These are phyloP conservation scores for Leptodactylus fuscus DNA, from an alignment of 2,113 vertebrate species.

Conservation along the genomic window DNA sequence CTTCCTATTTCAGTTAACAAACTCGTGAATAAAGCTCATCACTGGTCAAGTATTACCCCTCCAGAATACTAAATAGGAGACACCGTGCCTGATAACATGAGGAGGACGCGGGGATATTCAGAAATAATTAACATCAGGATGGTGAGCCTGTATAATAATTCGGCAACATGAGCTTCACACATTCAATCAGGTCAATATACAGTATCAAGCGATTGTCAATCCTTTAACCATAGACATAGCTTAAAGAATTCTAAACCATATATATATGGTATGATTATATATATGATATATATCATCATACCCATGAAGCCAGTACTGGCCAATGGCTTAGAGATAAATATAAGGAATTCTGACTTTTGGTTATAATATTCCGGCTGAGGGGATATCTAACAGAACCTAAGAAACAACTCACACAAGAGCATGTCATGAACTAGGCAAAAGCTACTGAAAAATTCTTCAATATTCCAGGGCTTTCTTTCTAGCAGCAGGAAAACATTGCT, in stretches of 20 bases:
- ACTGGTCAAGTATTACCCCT: slow-evolving; percentile 73
- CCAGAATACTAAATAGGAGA: slow-evolving; percentile 62
- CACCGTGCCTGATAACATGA: slow-evolving; percentile 62
- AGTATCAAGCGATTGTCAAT: background rate
- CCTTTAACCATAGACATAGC: background rate
- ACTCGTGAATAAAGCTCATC: slow-evolving; percentile 75
- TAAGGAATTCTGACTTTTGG: background rate
- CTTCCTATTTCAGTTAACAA: slow-evolving; percentile 87
- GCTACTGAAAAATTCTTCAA: background rate
- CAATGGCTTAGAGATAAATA: background rate
- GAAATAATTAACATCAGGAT: slow-evolving; percentile 30
- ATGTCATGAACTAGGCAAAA: background rate
- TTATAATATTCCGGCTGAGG: background rate
- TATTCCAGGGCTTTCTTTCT: slow-evolving; percentile 2
- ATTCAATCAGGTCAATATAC: background rate
- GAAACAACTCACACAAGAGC: background rate
- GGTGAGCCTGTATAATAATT: background rate
- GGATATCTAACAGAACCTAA: background rate
- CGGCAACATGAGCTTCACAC: background rate
- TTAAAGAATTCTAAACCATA: background rate
- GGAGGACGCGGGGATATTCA: slow-evolving; percentile 7
- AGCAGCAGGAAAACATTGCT: background rate
- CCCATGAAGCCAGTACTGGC: background rate
- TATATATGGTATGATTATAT: too few relatives aligned
- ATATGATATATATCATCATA: too few relatives aligned